Evolutionary conservation across 2,113 vertebrate genomes (phyloP).

Genomic region (Syrrhaptes paradoxus): DNA sequence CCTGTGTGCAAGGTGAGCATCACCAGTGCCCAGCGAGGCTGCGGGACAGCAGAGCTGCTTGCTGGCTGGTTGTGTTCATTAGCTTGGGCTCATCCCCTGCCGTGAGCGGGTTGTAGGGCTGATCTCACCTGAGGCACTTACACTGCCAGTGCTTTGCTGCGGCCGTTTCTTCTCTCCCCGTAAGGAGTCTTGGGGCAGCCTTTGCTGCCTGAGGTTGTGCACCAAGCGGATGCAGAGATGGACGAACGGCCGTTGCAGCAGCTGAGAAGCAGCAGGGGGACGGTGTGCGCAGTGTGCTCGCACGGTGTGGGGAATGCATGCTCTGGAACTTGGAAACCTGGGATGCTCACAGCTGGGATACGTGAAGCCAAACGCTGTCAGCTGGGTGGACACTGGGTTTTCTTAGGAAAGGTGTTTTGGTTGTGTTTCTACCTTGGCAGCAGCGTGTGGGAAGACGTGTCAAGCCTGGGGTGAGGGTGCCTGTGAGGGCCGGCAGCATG

Average conservation of each 20-base stretch:
- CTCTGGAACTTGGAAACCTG: background rate
- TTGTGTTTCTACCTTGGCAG: background rate
- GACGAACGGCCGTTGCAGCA: fast-evolving
- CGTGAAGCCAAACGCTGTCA: fast-evolving
- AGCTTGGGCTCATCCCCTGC: background rate
- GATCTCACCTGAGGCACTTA: background rate
- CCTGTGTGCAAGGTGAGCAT: background rate
- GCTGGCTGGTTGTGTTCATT: background rate
- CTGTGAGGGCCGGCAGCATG: background rate
- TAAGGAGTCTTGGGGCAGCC: background rate
- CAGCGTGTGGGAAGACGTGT: background rate
- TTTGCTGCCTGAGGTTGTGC: background rate
- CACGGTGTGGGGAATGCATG: fast-evolving
- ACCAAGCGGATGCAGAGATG: background rate
- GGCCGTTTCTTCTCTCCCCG: background rate
- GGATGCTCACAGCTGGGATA: background rate
- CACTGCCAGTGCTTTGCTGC: background rate
- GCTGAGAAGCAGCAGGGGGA: background rate
- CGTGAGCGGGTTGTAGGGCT: background rate
- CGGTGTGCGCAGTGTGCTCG: fast-evolving
- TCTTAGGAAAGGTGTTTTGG: background rate
- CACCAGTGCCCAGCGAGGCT: background rate
- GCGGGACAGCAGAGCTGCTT: background rate
- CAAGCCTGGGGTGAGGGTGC: background rate
- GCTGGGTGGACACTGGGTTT: background rate